These are phyloP conservation scores for Papilio glaucus DNA, from an alignment of 1,140 invertebrate genomes.

Conservation along the genomic window DNA sequence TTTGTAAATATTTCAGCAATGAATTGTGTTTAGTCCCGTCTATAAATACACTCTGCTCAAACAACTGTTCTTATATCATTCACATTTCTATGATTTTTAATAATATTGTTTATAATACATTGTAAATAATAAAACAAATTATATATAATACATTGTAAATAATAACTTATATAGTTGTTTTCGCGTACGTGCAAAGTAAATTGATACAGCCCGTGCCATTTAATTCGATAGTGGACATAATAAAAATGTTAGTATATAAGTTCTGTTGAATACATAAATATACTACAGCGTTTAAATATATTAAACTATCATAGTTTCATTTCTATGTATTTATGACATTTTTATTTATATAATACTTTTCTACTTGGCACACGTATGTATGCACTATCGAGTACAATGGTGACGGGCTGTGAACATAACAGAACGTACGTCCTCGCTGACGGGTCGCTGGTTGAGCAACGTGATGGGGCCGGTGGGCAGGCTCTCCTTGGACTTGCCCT, in stretches of 20 bases:
- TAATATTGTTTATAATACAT: no score
- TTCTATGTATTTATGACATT: no score
- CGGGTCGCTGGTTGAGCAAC: conserved; percentile 97
- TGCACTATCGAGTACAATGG: conserved; percentile 44
- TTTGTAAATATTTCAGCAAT: neutral
- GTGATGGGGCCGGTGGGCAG: conserved; percentile 96
- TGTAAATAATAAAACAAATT: no score
- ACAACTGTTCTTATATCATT: conserved; percentile 21
- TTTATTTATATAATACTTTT: no score
- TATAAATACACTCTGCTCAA: conserved; percentile 10
- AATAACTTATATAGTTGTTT: conserved; percentile 13
- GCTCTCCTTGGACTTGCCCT: conserved; percentile 95
- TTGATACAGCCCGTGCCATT: conserved; percentile 23
- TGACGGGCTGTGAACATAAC: conserved; percentile 37
- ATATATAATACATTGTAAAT: neutral
- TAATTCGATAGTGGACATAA: neutral
- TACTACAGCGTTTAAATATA: no score
- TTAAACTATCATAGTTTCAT: no score
- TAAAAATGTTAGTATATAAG: no score
- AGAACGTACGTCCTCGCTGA: conserved; percentile 96
- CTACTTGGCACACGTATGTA: no score
- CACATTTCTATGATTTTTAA: no score
- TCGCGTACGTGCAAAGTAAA: neutral
- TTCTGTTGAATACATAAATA: no score
- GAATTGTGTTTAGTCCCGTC: conserved; percentile 21